A percentile compares a stretch with the other conserved stretches of the same genome.
Conservation (phyloP, 1,140 invertebrate genomes). For the Marisa cornuarietis region DNA sequence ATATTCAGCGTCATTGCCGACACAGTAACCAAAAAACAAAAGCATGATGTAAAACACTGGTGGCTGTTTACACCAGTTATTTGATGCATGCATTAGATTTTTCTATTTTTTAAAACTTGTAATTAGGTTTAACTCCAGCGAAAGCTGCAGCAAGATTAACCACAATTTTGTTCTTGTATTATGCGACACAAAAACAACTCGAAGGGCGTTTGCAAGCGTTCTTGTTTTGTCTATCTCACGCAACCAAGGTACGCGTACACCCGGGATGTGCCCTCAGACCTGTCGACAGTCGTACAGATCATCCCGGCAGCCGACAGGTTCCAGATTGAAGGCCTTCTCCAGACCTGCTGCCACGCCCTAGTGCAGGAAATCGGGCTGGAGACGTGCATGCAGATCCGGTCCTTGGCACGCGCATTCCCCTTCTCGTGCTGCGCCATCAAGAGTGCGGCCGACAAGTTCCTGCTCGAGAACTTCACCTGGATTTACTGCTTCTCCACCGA, state of each 20-base stretch:
- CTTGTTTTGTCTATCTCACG: no score
- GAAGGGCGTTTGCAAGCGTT: no score
- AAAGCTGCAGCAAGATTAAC: no score
- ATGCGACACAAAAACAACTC: no score
- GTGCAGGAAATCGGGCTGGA: constrained; percentile 72
- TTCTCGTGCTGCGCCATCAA: constrained; percentile 73
- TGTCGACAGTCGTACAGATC: constrained; percentile 80
- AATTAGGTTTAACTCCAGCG: no score
- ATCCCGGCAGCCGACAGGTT: constrained; percentile 76
- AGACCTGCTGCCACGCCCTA: constrained; percentile 81
- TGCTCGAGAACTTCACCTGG: constrained; percentile 63
- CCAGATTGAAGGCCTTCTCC: constrained; percentile 79
- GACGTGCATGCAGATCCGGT: constrained; percentile 84
- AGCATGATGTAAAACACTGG: no score
- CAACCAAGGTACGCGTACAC: constrained; percentile 78
- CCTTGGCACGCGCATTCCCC: constrained; percentile 80
- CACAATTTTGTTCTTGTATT: no score
- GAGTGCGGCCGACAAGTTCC: constrained; percentile 71
- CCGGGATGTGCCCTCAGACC: constrained; percentile 76
- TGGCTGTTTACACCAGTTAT: no score
- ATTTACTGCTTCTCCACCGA: constrained; percentile 86
- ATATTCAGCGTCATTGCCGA: no score
- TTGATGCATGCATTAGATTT: no score
- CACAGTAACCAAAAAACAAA: no score
- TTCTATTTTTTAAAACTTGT: no score